Evolutionary conservation across 2,797 vertebrate genomes (phyloP).

Genomic region (Muscicapa comitata): DNA sequence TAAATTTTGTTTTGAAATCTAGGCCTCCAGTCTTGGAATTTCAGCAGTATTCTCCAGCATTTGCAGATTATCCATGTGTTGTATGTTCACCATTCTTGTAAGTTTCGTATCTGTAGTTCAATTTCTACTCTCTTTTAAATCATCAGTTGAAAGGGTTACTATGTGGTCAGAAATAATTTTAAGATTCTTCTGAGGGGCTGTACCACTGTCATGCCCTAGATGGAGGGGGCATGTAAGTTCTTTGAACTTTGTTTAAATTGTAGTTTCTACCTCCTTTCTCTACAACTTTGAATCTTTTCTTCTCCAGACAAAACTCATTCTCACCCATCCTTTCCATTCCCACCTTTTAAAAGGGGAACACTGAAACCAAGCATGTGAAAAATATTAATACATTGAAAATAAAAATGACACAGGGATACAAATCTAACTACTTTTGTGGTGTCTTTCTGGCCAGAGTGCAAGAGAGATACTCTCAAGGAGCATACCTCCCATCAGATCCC

Average conservation of each 20-base stretch:
- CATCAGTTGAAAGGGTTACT: neutral
- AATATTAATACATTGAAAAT: neutral
- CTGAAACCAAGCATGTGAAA: neutral
- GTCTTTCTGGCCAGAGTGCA: neutral
- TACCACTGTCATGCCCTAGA: neutral
- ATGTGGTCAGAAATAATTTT: neutral
- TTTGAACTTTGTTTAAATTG: neutral
- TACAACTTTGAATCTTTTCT: neutral
- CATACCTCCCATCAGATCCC: neutral
- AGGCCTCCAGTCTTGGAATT: neutral
- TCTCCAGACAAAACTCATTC: neutral
- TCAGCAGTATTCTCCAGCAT: neutral
- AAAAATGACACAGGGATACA: neutral
- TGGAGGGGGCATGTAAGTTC: neutral
- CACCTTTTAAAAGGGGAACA: neutral
- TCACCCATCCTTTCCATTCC: neutral
- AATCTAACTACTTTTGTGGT: neutral
- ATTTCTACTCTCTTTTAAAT: neutral
- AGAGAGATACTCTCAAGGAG: neutral
- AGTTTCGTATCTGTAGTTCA: neutral
- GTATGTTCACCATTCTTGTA: neutral
- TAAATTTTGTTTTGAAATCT: neutral
- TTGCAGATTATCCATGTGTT: neutral
- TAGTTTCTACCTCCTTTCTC: neutral
- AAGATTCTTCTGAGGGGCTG: neutral